Evolutionary conservation across 2,113 vertebrate species (phyloP), one percentile per base, ranked within the genome.

Genomic region (Syngnathus scovelli): DNA sequence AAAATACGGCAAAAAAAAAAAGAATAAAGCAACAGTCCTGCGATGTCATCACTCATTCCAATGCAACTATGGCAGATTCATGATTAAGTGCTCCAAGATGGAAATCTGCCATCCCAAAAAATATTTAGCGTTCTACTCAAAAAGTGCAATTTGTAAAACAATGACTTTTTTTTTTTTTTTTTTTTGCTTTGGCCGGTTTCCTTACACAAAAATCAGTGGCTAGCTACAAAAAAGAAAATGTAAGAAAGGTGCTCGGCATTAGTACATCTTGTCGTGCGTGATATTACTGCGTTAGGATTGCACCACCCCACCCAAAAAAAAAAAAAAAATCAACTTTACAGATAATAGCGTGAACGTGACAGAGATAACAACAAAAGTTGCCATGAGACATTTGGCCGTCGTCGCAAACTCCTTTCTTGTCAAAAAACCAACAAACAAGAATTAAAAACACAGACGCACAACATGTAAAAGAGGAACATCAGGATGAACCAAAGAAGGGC

Each of bases 61-160:
- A 86, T 83, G 55, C 86, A 83, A 87, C 86, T 86, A 90, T 87
- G 89, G 87, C 87, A 85, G 89, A 84, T 85, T 90, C 77, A 85
- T 71, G 64, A 88, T 78, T 85, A 90, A 91, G 83, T 83, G 74
- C 87, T 88, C 78, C 68, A 67, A 12, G 68, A 86, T 89, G 75
- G 70, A 84, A 83, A 80, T 27, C 61, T 36, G 11, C 46, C 48
- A 77, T 71, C 71, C 51, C 82, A 79, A 39, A 82, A 77, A 77
- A 78, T 72, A 59, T 76, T 70, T 43, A 62, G 67, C 69, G 60
- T 71, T 54, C 15, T 75, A 81, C 71, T 74, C 75, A 78, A 88
- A 92, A 92, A 92, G 91, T 92, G 91, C 91, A 92, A 89, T 90
- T 91, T 9, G 49, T 87, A 88, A 90, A 89, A 90, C 74, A 86